A percentile compares a stretch with the other conserved stretches of the same genome.
These are phyloP conservation scores for Prionace glauca DNA, from an alignment of 2,797 vertebrate genomes.

Conservation along the genomic window DNA sequence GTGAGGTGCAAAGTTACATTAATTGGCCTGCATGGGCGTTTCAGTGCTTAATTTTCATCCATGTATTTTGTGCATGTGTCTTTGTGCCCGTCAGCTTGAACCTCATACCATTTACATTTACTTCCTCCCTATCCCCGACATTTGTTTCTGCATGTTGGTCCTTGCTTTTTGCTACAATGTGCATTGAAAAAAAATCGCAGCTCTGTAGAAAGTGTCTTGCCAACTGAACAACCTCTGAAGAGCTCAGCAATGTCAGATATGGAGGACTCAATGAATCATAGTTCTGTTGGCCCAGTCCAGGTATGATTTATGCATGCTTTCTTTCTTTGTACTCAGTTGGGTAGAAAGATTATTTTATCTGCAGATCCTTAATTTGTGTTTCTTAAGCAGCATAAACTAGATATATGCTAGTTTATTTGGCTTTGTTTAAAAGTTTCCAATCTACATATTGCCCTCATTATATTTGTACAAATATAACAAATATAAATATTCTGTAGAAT, in stretches of 20 bases:
- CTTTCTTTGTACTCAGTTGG: background rate
- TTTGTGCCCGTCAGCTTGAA: background rate
- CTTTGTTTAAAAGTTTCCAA: background rate
- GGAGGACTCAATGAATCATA: slow-evolving; percentile 76
- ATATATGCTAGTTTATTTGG: background rate
- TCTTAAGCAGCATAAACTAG: background rate
- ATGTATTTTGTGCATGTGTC: slow-evolving; percentile 9
- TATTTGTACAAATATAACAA: background rate
- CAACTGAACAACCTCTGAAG: slow-evolving; percentile 11
- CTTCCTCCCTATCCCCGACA: background rate
- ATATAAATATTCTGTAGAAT: background rate
- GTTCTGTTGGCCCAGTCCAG: slow-evolving; percentile 78
- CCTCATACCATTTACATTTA: slow-evolving; percentile 3
- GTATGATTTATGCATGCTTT: slow-evolving; percentile 56
- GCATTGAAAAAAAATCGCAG: slow-evolving; percentile 2
- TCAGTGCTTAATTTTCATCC: background rate
- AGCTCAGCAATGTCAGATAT: slow-evolving; percentile 63
- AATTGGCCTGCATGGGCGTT: background rate
- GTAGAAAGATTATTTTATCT: background rate
- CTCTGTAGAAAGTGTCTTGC: background rate
- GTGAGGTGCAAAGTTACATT: background rate
- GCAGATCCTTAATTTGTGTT: background rate
- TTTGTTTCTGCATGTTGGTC: background rate
- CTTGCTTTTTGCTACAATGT: slow-evolving; percentile 33
- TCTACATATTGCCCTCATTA: background rate